These are phyloP conservation scores for Tonatia bakeri DNA, from an alignment of 2,113 vertebrate species.

Conservation along the genomic window DNA sequence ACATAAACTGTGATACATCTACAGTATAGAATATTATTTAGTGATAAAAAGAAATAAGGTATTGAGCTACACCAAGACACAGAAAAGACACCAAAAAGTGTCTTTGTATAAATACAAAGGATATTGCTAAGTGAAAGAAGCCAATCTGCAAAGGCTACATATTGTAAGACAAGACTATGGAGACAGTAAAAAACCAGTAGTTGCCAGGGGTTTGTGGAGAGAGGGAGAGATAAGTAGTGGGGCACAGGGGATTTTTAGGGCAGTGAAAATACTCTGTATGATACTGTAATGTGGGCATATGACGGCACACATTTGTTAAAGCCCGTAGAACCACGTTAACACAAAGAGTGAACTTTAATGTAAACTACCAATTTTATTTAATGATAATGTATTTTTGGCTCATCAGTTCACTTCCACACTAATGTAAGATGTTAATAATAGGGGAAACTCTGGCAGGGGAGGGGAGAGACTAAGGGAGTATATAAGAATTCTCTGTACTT, in stretches of 20 bases:
- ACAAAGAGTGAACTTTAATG: background rate
- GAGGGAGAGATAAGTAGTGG: background rate
- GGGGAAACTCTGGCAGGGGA: background rate
- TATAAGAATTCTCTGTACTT: background rate
- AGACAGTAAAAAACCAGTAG: background rate
- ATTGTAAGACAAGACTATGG: background rate
- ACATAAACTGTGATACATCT: background rate
- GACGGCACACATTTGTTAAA: background rate
- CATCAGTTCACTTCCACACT: background rate
- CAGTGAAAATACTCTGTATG: background rate
- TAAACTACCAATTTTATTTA: background rate
- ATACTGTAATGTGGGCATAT: background rate
- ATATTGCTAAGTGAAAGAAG: background rate
- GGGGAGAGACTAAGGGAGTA: background rate
- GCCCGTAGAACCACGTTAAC: background rate
- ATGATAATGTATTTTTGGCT: background rate
- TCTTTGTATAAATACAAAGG: background rate
- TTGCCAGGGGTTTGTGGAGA: background rate
- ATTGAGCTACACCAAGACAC: background rate
- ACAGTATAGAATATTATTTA: background rate
- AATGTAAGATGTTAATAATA: background rate
- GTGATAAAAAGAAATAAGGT: background rate
- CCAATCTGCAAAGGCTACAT: background rate
- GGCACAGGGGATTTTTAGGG: background rate
- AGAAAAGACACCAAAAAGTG: too few species aligned